phyloP scores from a whole-genome alignment of 1,140 invertebrate genomes.

The Dinoponera quadriceps region DNA sequence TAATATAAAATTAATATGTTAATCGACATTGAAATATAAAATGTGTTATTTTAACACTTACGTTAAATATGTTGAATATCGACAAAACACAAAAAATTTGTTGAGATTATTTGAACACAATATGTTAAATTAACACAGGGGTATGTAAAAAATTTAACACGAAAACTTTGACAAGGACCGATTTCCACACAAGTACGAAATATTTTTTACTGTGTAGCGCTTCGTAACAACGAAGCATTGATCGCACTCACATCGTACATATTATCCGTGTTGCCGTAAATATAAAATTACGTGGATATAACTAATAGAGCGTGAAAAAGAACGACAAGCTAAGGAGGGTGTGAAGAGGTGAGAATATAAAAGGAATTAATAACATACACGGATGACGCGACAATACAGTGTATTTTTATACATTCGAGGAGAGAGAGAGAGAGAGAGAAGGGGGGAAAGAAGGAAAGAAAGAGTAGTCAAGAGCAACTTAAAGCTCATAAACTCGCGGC shows the following conservation, averaged over 20 bases:
- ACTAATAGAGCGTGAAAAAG: conserved; percentile 38
- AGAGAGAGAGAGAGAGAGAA: not conserved
- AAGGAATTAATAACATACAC: conserved; percentile 39
- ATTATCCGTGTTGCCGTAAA: conserved; percentile 9
- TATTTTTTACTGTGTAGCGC: not conserved
- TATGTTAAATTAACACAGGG: too few relatives aligned
- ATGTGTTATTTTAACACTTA: too few relatives aligned
- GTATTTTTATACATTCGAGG: conserved; percentile 33
- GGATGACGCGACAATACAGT: not conserved
- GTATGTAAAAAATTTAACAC: too few relatives aligned
- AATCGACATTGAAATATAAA: too few relatives aligned
- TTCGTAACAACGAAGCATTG: not conserved
- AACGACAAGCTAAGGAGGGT: not conserved
- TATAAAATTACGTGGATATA: not conserved
- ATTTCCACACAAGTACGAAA: too few relatives aligned
- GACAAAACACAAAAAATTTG: not conserved
- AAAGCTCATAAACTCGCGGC: conserved; percentile 45
- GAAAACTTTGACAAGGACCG: too few relatives aligned
- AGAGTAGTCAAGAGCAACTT: conserved; percentile 2
- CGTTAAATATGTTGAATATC: too few relatives aligned
- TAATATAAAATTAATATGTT: too few relatives aligned
- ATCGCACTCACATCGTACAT: not conserved
- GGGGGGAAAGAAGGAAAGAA: too few relatives aligned
- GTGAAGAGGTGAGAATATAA: conserved; percentile 6
- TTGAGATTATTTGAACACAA: too few relatives aligned